A percentile compares a stretch with the other conserved stretches of the same genome.
Conservation (phyloP, 2,113 vertebrate genomes). For the Piprites chloris region DNA sequence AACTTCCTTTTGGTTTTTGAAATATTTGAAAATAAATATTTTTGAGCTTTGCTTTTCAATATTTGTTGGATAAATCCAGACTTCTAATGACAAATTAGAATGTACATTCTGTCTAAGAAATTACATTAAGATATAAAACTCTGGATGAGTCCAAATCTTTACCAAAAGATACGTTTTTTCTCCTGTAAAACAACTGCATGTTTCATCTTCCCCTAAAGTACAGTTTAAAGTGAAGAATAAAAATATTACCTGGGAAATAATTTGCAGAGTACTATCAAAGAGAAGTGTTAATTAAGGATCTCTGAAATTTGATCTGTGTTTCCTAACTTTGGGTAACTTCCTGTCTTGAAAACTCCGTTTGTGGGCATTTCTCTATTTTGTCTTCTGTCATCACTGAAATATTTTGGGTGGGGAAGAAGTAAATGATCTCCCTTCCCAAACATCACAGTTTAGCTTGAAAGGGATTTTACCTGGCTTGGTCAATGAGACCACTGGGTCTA, state of each 20-base stretch:
- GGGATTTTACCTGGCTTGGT: not conserved
- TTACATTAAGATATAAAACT: not conserved
- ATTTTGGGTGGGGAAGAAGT: not conserved
- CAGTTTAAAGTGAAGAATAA: not conserved
- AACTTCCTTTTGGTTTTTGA: not conserved
- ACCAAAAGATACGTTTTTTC: not conserved
- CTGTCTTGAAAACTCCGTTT: not conserved
- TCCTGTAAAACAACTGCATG: not conserved
- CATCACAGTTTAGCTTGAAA: not conserved
- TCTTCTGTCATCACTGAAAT: not conserved
- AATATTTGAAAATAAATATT: not conserved
- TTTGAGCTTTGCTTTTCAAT: not conserved
- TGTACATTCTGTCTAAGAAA: not conserved
- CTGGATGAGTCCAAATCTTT: not conserved
- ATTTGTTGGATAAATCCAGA: not conserved
- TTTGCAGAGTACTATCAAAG: not conserved
- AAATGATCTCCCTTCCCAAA: not conserved
- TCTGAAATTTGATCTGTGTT: not conserved
- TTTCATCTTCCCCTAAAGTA: not conserved
- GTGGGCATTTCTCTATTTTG: not conserved
- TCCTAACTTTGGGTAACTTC: not conserved
- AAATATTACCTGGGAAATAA: not conserved
- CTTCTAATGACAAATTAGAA: not conserved
- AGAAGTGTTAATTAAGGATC: not conserved
- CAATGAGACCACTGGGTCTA: not conserved